These are phyloP conservation scores for Microcaecilia unicolor DNA, from an alignment of 2,797 vertebrate genomes.

Conservation along the genomic window DNA sequence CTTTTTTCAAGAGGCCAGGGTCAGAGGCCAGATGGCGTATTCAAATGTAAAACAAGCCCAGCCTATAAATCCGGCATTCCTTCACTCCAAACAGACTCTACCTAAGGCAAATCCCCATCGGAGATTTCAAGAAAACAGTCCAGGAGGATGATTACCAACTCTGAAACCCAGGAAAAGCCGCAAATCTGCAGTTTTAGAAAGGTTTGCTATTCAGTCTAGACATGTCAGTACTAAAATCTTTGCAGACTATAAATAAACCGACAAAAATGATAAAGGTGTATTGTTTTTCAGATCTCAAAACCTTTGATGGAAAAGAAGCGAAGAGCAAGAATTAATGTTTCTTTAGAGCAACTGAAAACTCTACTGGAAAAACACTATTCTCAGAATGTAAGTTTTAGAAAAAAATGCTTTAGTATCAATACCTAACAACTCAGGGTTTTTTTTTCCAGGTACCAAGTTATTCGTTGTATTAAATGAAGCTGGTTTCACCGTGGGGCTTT, in stretches of 20 bases:
- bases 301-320: conserved; percentile 85
- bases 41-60: conserved; percentile 72
- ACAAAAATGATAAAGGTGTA: not conserved
- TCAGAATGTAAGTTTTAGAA: conserved; percentile 59
- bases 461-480: too few relatives aligned
- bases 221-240: too few relatives aligned
- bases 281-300: conserved; percentile 65
- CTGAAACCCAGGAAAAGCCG: not conserved
- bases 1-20: not conserved
- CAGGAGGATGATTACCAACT: not conserved
- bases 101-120: not conserved
- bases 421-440: too few relatives aligned
- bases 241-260: too few relatives aligned
- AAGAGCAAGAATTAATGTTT: conserved; percentile 76
- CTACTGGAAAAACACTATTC: conserved; percentile 73
- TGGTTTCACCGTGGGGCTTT: too few relatives aligned
- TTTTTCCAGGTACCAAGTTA: too few relatives aligned
- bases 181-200: not conserved
- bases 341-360: conserved; percentile 70
- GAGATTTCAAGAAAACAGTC: not conserved
- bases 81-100: conserved; percentile 5
- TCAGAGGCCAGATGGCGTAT: conserved; percentile 32
- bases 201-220: too few relatives aligned
- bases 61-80: conserved; percentile 53
- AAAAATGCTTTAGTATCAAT: too few relatives aligned